These are phyloP conservation scores for Cyphomyrmex costatus DNA, from an alignment of 1,140 invertebrate species.

Conservation along the genomic window DNA sequence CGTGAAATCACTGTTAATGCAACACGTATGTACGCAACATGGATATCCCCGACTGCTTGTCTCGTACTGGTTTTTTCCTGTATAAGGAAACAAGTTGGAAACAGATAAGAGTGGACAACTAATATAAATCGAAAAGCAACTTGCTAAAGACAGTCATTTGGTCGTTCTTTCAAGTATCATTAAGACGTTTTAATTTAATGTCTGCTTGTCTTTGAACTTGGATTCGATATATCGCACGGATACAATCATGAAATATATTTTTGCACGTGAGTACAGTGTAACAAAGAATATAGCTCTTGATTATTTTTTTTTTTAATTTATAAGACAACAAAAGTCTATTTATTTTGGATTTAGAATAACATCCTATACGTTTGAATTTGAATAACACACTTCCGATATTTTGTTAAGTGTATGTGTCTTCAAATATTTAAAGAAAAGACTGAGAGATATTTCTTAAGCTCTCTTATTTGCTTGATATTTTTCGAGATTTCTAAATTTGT, in stretches of 20 bases:
- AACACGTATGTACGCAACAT: conserved; percentile 7
- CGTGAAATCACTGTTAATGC: conserved; percentile 8
- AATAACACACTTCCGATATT: not conserved
- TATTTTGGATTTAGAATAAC: not conserved
- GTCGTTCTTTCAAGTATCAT: not conserved
- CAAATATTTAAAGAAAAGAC: not conserved
- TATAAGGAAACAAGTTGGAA: conserved; percentile 35
- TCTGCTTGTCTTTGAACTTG: not conserved
- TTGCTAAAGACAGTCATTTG: not conserved
- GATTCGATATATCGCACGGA: not conserved
- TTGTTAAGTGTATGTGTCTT: not conserved
- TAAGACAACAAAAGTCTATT: not conserved
- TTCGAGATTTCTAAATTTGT: not conserved
- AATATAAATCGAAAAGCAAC: conserved; percentile 17
- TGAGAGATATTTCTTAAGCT: not conserved
- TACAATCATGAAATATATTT: conserved; percentile 41
- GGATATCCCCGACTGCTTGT: conserved; percentile 14
- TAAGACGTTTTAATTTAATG: not conserved
- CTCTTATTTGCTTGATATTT: not conserved
- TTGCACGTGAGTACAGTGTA: conserved; percentile 27
- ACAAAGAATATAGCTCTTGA: not conserved
- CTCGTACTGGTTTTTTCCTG: conserved; percentile 21
- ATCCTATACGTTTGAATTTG: not conserved
- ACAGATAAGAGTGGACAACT: conserved; percentile 14
- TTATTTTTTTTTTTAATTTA: not conserved